A percentile compares a stretch with the other conserved stretches of the same genome.
phyloP scores from a whole-genome alignment of 2,797 vertebrate genomes.

The Corythornis leucogaster region DNA sequence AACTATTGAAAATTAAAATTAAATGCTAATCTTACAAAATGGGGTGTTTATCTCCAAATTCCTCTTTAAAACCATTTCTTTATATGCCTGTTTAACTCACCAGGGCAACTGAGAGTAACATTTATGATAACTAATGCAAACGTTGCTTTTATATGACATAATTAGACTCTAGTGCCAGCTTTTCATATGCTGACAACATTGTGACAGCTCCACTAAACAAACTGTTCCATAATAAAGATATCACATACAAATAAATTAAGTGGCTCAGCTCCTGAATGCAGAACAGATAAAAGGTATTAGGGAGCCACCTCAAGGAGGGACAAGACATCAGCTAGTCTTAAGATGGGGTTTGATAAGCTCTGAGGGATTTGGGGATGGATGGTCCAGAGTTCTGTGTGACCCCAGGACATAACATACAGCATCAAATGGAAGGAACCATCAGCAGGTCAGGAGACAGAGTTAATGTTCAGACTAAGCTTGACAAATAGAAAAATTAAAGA shows the following conservation, averaged over 20 bases:
- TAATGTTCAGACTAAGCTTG: not conserved
- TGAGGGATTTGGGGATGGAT: not conserved
- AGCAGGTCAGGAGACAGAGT: not conserved
- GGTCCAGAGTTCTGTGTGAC: not conserved
- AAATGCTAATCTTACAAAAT: not conserved
- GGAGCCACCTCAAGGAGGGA: not conserved
- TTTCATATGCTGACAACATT: not conserved
- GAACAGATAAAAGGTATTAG: not conserved
- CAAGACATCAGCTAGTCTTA: not conserved
- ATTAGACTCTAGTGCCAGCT: not conserved
- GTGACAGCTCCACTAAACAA: not conserved
- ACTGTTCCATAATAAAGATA: not conserved
- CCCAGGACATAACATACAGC: not conserved
- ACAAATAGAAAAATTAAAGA: not conserved
- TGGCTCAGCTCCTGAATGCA: not conserved
- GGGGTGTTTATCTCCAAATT: not conserved
- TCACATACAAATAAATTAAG: not conserved
- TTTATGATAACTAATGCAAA: not conserved
- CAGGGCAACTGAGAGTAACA: not conserved
- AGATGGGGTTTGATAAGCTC: not conserved
- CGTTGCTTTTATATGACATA: not conserved
- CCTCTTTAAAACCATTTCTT: not conserved
- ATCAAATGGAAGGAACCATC: not conserved
- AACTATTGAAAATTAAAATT: not conserved
- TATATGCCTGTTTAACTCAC: not conserved